Percentiles rank a stretch among this genome's conserved stretches.
phyloP scores from a whole-genome alignment of 2,797 vertebrate species.

The Rhodeus uyekii region DNA sequence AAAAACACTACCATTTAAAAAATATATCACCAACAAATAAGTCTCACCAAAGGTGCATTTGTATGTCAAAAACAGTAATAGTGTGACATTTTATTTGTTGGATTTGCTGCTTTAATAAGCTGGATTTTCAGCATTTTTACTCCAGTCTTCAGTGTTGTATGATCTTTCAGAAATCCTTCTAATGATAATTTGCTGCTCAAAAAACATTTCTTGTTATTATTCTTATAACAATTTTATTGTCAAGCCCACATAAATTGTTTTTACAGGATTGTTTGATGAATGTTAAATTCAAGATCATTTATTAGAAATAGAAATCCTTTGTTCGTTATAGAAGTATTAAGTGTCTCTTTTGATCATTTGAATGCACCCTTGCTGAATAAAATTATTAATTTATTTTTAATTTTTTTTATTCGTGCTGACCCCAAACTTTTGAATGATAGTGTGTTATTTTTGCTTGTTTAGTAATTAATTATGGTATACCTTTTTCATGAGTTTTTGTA shows the following conservation, averaged over 20 bases:
- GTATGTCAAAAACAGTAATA: not conserved
- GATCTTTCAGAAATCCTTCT: not conserved
- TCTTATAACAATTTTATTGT: not conserved
- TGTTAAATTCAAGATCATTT: not conserved
- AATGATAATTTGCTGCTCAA: not conserved
- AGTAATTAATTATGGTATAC: not conserved
- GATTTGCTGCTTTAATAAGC: too few species aligned
- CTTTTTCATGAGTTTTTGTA: not conserved
- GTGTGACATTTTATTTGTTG: too few species aligned
- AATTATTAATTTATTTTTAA: not conserved
- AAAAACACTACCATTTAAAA: not conserved
- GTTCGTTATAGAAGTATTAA: too few species aligned
- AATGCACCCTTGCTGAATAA: not conserved
- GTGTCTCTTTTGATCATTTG: not conserved
- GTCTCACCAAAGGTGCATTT: not conserved
- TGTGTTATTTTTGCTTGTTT: not conserved
- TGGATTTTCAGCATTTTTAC: too few species aligned
- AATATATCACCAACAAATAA: too few species aligned
- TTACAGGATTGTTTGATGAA: not conserved
- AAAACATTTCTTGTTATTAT: not conserved
- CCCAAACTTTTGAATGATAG: not conserved
- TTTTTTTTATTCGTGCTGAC: not conserved
- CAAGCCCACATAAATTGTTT: rapidly evolving
- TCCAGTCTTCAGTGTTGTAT: not conserved
- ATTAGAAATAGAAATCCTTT: too few species aligned